A percentile compares a stretch with the other conserved stretches of the same genome.
Conservation (phyloP, 2,113 vertebrate genomes). For the Nanger granti region DNA sequence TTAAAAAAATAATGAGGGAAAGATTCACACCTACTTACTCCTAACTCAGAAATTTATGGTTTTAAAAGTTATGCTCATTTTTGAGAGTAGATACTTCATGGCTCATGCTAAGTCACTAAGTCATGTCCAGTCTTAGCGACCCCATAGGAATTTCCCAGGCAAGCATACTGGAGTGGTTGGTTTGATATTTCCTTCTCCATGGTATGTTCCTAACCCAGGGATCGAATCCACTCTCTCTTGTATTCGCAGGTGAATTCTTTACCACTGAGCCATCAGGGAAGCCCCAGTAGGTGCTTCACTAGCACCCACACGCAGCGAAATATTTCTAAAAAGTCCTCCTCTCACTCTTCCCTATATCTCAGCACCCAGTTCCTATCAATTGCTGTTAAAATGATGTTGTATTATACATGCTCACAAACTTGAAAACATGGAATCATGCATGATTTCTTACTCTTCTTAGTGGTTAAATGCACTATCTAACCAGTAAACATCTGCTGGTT, state of each 20-base stretch:
- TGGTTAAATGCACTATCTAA: background rate
- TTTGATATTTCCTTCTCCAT: background rate
- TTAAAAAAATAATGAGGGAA: background rate
- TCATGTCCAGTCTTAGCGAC: background rate
- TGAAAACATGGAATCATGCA: background rate
- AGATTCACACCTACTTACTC: background rate
- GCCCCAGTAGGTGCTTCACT: background rate
- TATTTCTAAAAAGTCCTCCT: background rate
- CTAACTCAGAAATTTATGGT: background rate
- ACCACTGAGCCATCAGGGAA: background rate
- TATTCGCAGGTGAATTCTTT: accelerated
- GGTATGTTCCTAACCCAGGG: background rate
- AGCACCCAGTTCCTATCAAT: background rate
- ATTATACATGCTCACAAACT: background rate
- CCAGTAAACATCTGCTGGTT: background rate
- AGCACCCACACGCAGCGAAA: background rate
- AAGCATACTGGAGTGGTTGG: background rate
- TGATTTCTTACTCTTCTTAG: background rate
- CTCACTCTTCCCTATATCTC: background rate
- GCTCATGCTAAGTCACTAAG: background rate
- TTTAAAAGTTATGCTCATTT: background rate
- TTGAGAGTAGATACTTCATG: background rate
- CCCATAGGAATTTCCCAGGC: background rate
- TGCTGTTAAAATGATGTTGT: background rate
- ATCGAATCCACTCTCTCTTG: background rate